A percentile compares a stretch with the other conserved stretches of the same genome.
phyloP scores from a whole-genome alignment of 2,797 vertebrate species.

The Mergus octosetaceus region DNA sequence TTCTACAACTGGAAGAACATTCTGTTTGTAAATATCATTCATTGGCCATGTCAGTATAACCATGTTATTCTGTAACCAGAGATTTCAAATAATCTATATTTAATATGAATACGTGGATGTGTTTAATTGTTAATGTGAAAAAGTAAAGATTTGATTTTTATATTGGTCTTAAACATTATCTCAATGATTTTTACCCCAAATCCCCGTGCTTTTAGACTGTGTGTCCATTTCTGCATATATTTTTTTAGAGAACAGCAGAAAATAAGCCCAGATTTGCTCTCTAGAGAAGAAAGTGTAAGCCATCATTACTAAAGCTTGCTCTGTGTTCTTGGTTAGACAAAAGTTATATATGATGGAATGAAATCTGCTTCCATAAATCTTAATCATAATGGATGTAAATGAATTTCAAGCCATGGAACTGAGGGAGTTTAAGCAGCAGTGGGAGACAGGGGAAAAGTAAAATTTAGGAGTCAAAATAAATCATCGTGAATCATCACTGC shows the following conservation, averaged over 20 bases:
- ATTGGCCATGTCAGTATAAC: not conserved
- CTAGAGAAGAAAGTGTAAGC: not conserved
- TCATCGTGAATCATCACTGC: not conserved
- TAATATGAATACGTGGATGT: not conserved
- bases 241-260: not conserved
- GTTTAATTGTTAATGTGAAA: not conserved
- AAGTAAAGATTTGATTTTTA: not conserved
- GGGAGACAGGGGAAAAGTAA: not conserved
- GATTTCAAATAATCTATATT: not conserved
- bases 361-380: not conserved
- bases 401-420: not conserved
- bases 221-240: not conserved
- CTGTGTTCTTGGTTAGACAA: not conserved
- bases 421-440: not conserved
- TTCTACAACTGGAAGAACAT: not conserved
- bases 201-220: not conserved
- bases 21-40: not conserved
- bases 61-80: not conserved
- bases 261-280: not conserved
- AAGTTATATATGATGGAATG: not conserved
- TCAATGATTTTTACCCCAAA: not conserved
- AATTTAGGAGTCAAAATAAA: not conserved
- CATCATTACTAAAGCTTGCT: not conserved
- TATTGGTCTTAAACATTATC: not conserved
- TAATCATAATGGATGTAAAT: not conserved